Conservation (phyloP, 2,797 vertebrate species). For the Menidia menidia region DNA sequence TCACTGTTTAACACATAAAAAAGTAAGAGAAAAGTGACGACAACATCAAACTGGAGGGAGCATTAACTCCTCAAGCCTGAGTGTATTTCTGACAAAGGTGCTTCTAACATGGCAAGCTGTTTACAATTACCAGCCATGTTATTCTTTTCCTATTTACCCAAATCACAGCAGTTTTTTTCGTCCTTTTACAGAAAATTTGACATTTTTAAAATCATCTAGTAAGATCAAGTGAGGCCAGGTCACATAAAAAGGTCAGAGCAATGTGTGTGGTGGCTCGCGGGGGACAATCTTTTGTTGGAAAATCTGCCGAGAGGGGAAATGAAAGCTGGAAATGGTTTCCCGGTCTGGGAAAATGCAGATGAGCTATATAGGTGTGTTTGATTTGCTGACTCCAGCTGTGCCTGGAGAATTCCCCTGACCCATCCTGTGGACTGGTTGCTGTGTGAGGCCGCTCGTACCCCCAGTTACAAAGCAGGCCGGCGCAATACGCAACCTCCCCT, state of each 20-base stretch:
- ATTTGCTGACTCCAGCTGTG: conserved; percentile 85
- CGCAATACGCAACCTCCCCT: conserved; percentile 87
- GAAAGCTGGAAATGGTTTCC: conserved; percentile 55
- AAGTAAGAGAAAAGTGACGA: too few species aligned
- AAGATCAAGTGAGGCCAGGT: conserved; percentile 4
- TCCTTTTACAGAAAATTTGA: conserved; percentile 21
- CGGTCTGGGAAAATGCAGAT: conserved; percentile 78
- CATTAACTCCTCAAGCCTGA: neutral
- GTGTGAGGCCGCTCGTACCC: conserved; percentile 73
- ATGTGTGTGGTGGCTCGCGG: conserved; percentile 51
- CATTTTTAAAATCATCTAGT: neutral
- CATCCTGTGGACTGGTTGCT: conserved; percentile 64
- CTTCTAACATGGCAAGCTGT: conserved; percentile 41
- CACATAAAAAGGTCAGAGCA: conserved; percentile 27
- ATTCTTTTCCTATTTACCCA: conserved; percentile 7
- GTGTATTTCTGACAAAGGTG: conserved; percentile 56
- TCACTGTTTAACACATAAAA: too few species aligned
- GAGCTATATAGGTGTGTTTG: conserved; percentile 75
- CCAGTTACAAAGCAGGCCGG: conserved; percentile 77
- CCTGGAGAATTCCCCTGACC: conserved; percentile 76
- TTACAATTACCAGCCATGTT: conserved; percentile 29
- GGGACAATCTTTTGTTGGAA: conserved; percentile 53
- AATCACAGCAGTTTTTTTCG: conserved; percentile 3
- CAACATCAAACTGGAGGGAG: too few species aligned
- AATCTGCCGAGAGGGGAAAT: conserved; percentile 49